Evolutionary conservation across 92 coral and sea anemone genomes (phyloP).

Genomic region (Isaurus tuberculatus): DNA sequence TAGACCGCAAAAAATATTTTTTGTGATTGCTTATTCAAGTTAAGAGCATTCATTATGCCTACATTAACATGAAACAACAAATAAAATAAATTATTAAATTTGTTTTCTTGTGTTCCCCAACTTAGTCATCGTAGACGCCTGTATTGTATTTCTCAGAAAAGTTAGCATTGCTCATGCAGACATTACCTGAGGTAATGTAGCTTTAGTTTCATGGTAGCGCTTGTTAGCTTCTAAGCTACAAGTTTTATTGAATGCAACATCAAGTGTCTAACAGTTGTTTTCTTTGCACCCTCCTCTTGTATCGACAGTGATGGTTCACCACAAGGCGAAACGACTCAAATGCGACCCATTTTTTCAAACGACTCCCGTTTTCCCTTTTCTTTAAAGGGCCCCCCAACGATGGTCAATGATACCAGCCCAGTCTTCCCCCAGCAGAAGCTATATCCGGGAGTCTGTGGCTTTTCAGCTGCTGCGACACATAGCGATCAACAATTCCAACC

Average conservation of each 20-base stretch:
- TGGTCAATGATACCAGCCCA: slow-evolving; percentile 68
- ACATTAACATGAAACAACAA: no score
- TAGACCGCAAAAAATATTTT: no score
- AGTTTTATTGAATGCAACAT: background rate
- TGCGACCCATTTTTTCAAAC: slow-evolving; percentile 14
- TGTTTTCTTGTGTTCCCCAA: no score
- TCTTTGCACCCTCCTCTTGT: background rate
- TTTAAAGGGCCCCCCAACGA: slow-evolving; percentile 63
- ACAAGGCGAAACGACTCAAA: slow-evolving; percentile 4
- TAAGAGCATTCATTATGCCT: no score
- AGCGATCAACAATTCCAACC: background rate
- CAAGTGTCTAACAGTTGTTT: background rate
- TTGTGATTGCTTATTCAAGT: no score
- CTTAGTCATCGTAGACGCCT: no score
- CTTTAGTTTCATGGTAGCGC: no score
- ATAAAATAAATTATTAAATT: no score
- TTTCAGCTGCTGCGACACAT: slow-evolving; percentile 14
- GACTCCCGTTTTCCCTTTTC: slow-evolving; percentile 38
- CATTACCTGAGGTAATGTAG: no score
- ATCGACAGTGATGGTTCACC: slow-evolving; percentile 13
- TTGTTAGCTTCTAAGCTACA: no score
- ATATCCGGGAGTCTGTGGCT: slow-evolving; percentile 47
- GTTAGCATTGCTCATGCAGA: no score
- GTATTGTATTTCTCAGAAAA: no score
- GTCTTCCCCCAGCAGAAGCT: slow-evolving; percentile 71